Conservation (phyloP, 2,113 vertebrate genomes). For the Takifugu flavidus region DNA sequence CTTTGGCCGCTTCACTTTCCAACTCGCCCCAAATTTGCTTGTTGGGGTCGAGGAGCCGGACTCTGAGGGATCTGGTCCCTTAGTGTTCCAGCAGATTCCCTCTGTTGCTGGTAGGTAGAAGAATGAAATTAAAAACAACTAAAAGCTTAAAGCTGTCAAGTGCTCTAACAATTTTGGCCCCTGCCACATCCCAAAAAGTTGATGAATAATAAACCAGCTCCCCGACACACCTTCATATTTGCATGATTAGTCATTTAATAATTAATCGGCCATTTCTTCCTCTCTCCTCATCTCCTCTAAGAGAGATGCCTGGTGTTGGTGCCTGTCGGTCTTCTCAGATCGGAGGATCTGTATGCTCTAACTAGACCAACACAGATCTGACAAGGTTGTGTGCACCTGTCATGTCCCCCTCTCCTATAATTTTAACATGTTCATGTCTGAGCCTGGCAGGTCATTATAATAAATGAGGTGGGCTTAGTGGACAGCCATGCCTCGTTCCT, state of each 20-base stretch:
- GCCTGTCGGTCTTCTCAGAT: slow-evolving; percentile 70
- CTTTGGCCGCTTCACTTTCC: too few species aligned
- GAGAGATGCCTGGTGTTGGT: not conserved
- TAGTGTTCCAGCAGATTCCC: too few species aligned
- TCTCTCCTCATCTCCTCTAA: not conserved
- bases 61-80: too few species aligned
- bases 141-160: too few species aligned
- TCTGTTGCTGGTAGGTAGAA: too few species aligned
- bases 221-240: slow-evolving; percentile 69
- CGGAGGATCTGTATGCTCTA: slow-evolving; percentile 81
- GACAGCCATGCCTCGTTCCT: slow-evolving; percentile 76
- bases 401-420: slow-evolving; percentile 84
- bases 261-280: slow-evolving; percentile 76
- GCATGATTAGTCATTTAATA: slow-evolving; percentile 82
- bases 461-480: slow-evolving; percentile 91
- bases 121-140: too few species aligned
- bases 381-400: slow-evolving; percentile 88
- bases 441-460: slow-evolving; percentile 98
- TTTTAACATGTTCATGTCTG: slow-evolving; percentile 97
- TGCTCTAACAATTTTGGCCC: too few species aligned
- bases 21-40: too few species aligned
- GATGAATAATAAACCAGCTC: slow-evolving; percentile 38
- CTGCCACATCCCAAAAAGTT: too few species aligned
- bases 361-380: slow-evolving; percentile 88
- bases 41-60: too few species aligned